Evolutionary conservation across 2,888 invertebrate genomes (phyloP), one percentile per base, ranked within the genome.

Genomic region (Ectemnius cavifrons): DNA sequence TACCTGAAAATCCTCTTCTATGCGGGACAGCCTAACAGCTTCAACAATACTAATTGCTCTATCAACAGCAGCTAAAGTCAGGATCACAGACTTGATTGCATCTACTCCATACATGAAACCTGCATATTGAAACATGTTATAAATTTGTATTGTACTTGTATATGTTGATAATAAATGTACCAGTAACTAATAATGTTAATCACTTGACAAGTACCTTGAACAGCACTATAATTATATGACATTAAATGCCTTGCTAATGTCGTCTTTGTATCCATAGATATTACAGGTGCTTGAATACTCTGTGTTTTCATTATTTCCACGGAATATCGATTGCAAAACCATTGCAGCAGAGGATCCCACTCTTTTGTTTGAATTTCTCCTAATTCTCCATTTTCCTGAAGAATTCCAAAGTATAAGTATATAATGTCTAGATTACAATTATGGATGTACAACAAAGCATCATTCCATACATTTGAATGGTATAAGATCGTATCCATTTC

Each of bases 1-100:
- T 90, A 96, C 96, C 94, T 99, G 98, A 92, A 95, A 98, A 91
- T 97, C 96, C 91, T 97, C 97, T 91, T 99, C 99, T 45, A 99
- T 92, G 64, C 97, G 93, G 0, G 98, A 94, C 28, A 99, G 92
- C 67, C 94, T 90, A 1, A 98, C 97, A 8, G 98, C 98, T 87
- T 95, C 94, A 83, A 96, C 95, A 2, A 97, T 95, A 62, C 93
- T 93, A 64, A 99, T 91, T 80, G 93, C 92, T 83, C 95, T 93
- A 86, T 98, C 97, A 27, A 96, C 93, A 78, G 96, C 94, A 16
- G 98, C 98, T 87, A 97, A 91, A 78, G 97, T 95, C 73, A 99
- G 92, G 67, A 99, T 93, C 13, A 98, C 93, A 0, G 99, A 99
- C 92, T 98, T 99, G 4, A 98, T 91, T 3, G 96, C 95, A 85